Base-by-base conservation (phyloP, 1,140 invertebrate genomes). In the Venturia canescens region DNA sequence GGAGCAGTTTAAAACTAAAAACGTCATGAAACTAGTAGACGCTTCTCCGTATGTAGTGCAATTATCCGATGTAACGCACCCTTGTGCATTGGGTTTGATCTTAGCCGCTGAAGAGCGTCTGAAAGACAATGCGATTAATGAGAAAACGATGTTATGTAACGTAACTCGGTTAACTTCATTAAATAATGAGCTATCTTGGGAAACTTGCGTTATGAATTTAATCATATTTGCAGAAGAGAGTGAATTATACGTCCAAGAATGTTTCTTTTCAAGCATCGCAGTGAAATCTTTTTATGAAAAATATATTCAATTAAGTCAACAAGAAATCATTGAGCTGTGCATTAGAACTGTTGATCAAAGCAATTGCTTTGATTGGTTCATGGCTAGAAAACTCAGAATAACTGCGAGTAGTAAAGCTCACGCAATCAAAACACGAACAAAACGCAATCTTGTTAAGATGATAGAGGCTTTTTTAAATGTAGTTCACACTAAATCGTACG, bases 321-420 rank as follows among this genome's bases (percentile, higher is more conserved):
- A 83, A 85, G 85, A 80, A 80, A 87, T 85, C 78, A 77, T 87
- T 84, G 83, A 84, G 85, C 79, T 86, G 83, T 83, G 83, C 80
- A 16, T 71, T 18, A 15, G 69, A 66, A 85, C 86, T 82, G 78
- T 80, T 44, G 71, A 78, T 29, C 80, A 84, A 72, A 76, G 57
- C 16, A 21, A 81, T 80, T 83, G 78, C 74, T 31, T 31, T 63
- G 53, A 84, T 23, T 85, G 83, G 81, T 74, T 79, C 75, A 38
- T 27, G 18, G 71, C 78, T 23, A 82, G 83, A 78, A 67, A 70
- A 21, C 77, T 78, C 18, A 44, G 83, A 63, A 75, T 84, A 34
- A 79, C 78, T 16, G 81, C 80, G 34, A 86, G 83, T 66, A 78
- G 44, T 60, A 86, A 86, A 78, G 81, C 83, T 23, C 80, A 85